These are phyloP conservation scores for Margarornis squamiger DNA, from an alignment of 2,797 vertebrate species.

Conservation along the genomic window DNA sequence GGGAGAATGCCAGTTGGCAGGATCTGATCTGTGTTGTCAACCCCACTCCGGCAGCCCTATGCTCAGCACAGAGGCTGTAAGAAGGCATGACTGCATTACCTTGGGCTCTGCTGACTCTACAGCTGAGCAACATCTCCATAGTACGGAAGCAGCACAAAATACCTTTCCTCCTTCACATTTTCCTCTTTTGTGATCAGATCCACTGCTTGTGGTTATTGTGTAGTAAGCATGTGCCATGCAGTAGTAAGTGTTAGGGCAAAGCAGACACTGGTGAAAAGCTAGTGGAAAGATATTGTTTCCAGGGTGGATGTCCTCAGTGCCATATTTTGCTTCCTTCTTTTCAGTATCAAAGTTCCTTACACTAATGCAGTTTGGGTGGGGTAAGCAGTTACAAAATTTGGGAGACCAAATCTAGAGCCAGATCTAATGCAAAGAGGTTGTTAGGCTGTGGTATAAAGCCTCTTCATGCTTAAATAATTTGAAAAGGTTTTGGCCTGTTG, in stretches of 20 bases:
- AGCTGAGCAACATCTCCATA: neutral
- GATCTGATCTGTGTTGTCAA: neutral
- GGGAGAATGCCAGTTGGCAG: neutral
- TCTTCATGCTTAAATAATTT: neutral
- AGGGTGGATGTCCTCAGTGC: neutral
- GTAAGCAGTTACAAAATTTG: neutral
- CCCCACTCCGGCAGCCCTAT: neutral
- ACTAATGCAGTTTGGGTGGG: neutral
- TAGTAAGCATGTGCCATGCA: neutral
- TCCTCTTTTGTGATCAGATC: neutral
- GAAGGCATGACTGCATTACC: neutral
- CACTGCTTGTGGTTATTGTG: neutral
- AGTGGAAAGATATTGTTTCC: neutral
- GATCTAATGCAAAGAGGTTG: neutral
- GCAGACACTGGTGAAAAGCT: neutral
- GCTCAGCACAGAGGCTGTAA: neutral
- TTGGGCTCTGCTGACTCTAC: neutral
- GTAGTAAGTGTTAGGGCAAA: neutral
- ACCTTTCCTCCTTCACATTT: neutral
- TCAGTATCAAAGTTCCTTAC: neutral
- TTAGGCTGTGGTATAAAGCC: neutral
- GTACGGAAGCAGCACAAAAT: neutral
- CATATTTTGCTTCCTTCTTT: neutral
- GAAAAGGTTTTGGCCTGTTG: neutral
- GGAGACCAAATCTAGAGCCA: neutral